A percentile compares a stretch with the other conserved stretches of the same genome.
Conservation (phyloP, 35 echinoderm and acorn worm genomes). For the Amphiura filiformis region DNA sequence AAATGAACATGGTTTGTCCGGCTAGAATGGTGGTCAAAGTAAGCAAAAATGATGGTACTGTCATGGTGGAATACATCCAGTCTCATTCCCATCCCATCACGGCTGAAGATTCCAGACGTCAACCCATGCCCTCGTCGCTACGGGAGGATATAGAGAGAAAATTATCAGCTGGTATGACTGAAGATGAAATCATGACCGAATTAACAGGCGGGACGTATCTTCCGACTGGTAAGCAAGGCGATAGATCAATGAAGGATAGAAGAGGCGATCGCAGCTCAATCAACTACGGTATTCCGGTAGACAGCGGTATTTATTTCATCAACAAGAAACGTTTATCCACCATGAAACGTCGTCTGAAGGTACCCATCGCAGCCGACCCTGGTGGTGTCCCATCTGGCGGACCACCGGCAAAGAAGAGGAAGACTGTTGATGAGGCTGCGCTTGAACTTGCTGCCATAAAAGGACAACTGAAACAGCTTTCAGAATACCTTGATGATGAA, state of each 20-base stretch:
- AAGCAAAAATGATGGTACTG: not conserved
- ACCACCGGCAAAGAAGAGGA: not conserved
- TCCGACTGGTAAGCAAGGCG: not conserved
- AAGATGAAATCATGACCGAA: conserved; percentile 9
- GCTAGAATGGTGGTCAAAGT: conserved; percentile 28
- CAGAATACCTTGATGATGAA: not conserved
- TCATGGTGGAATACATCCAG: conserved; percentile 28
- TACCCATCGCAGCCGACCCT: not conserved
- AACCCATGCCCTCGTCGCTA: conserved; percentile 19
- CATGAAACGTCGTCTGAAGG: not conserved
- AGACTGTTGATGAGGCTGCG: not conserved
- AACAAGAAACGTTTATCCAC: not conserved
- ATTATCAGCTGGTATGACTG: not conserved
- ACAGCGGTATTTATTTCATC: not conserved
- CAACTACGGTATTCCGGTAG: not conserved
- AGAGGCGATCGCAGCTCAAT: not conserved
- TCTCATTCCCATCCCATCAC: conserved; percentile 32
- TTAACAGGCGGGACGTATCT: not conserved
- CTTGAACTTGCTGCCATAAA: not conserved
- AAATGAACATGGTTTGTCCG: conserved; percentile 34
- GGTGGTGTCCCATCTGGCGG: too few relatives aligned
- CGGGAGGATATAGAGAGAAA: conserved; percentile 19
- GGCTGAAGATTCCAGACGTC: not conserved
- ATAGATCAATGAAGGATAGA: not conserved
- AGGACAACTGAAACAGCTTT: not conserved